These are phyloP conservation scores for Myotis daubentonii DNA, from an alignment of 2,797 vertebrate genomes.

Conservation along the genomic window DNA sequence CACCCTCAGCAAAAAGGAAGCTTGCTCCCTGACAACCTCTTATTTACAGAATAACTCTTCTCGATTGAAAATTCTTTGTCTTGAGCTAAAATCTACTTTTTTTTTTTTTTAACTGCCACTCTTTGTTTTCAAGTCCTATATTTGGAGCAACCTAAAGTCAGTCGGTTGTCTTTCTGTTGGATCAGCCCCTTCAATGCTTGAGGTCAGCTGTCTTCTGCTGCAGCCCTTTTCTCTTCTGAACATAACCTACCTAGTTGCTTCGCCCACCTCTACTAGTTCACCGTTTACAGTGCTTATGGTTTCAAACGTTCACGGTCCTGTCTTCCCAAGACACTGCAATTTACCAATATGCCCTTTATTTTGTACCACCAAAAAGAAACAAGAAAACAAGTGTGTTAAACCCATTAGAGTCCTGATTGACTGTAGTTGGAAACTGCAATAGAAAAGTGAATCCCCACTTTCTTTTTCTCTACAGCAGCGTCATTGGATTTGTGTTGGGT, in stretches of 20 bases:
- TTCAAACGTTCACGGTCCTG: not conserved
- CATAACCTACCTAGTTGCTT: not conserved
- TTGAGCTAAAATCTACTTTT: conserved; percentile 7
- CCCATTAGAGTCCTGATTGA: not conserved
- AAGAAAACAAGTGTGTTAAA: not conserved
- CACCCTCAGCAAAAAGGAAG: not conserved
- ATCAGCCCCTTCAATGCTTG: not conserved
- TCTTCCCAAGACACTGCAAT: not conserved
- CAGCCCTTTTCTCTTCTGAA: not conserved
- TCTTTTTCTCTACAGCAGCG: not conserved
- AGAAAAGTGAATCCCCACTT: not conserved
- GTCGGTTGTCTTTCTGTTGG: not conserved
- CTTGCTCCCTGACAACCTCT: not conserved
- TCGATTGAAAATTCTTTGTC: not conserved
- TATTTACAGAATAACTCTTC: conserved; percentile 1
- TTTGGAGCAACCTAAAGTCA: not conserved
- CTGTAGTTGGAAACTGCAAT: not conserved
- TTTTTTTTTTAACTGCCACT: not conserved
- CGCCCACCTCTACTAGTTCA: not conserved
- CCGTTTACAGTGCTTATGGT: not conserved
- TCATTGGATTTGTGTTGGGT: not conserved
- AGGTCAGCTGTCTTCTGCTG: not conserved
- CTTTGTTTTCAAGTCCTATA: not conserved
- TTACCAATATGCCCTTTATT: not conserved
- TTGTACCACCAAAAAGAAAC: not conserved